Evolutionary conservation across 2,797 vertebrate genomes (phyloP).

Genomic region (Pristis pectinata): DNA sequence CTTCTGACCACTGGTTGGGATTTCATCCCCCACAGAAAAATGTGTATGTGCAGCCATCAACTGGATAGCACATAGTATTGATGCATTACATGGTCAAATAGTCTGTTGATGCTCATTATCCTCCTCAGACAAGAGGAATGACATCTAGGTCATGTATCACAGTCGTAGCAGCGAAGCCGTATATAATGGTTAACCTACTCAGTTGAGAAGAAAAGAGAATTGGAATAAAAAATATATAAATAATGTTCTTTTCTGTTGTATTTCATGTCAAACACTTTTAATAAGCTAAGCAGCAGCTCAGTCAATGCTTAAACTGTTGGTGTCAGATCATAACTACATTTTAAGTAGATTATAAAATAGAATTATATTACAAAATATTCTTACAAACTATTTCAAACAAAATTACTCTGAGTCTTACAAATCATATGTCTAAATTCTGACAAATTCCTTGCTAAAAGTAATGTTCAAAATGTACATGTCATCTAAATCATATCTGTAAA

Average conservation of each 20-base stretch:
- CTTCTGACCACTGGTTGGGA: not conserved
- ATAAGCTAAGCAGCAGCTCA: not conserved
- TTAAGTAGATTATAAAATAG: not conserved
- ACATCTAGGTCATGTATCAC: too few relatives aligned
- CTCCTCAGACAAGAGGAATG: not conserved
- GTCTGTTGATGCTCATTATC: not conserved
- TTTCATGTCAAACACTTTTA: not conserved
- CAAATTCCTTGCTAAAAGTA: not conserved
- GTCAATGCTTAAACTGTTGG: not conserved
- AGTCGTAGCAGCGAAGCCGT: not conserved
- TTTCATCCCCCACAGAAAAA: not conserved
- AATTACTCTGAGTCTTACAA: not conserved
- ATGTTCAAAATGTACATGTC: not conserved
- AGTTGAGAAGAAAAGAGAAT: not conserved
- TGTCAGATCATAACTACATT: not conserved
- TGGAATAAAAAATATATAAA: not conserved
- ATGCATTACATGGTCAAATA: not conserved
- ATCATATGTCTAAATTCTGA: not conserved
- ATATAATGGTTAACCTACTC: not conserved
- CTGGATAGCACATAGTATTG: not conserved
- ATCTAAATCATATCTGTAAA: not conserved
- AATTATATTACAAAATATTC: not conserved
- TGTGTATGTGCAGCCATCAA: not conserved
- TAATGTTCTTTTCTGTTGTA: not conserved
- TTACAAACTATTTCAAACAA: not conserved